Conservation (phyloP, 1,140 invertebrate genomes). For the Trissolcus basalis region DNA sequence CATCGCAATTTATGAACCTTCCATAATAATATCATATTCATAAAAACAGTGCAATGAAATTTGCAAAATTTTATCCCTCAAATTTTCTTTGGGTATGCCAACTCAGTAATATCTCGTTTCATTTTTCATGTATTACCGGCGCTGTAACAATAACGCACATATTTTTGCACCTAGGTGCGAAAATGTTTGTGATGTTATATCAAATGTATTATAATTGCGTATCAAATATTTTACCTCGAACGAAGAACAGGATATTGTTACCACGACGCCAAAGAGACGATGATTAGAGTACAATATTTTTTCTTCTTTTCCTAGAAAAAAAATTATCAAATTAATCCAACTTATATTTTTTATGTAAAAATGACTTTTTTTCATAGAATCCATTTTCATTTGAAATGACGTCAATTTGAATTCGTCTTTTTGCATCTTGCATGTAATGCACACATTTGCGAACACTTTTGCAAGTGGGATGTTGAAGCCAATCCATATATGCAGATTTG, state of each 20-base stretch:
- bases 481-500: conserved; percentile 68
- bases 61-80: no score
- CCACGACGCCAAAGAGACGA: no score
- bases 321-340: no score
- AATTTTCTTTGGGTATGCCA: conserved; percentile 60
- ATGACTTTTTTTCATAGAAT: no score
- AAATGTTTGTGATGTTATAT: conserved; percentile 30
- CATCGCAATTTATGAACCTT: no score
- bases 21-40: no score
- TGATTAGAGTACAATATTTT: neutral
- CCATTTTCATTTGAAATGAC: no score
- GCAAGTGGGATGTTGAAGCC: conserved; percentile 47
- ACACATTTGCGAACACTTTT: conserved; percentile 33
- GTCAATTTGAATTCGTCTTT: conserved; percentile 1
- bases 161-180: conserved; percentile 31
- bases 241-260: conserved; percentile 3
- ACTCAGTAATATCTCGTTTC: conserved; percentile 68
- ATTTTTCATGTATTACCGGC: conserved; percentile 58
- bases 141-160: conserved; percentile 31
- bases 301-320: no score
- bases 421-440: conserved; percentile 39
- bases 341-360: no score
- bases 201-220: conserved; percentile 41
- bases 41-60: no score
- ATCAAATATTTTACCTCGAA: neutral